Evolutionary conservation across 1,140 invertebrate genomes (phyloP), one percentile per base, ranked within the genome.

Genomic region (Hyposmocoma kahamanoa): DNA sequence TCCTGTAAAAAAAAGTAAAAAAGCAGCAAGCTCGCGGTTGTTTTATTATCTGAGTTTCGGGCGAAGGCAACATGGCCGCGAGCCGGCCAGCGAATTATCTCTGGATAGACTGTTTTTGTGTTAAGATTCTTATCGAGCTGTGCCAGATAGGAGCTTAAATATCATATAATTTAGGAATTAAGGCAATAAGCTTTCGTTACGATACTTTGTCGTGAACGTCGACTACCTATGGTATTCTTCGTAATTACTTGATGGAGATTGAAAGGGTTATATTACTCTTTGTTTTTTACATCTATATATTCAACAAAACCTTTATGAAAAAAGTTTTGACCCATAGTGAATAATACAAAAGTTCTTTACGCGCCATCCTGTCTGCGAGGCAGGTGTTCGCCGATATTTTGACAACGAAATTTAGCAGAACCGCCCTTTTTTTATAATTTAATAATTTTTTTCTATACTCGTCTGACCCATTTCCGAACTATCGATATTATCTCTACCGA

Each of bases 1-100:
- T 85, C 82, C 82, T 85, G 79, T 82, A 81, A 81, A 82, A 85
- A 79, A 84, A 82, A 72, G 61, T 61, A 61, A 71, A 83, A 82
- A 81, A 74, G 69, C 59, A 51, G 48, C 69, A 63, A 75, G 59
- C 63, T 69, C 70, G 67, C 65, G 65, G 66, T 81, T 76, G 76
- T 83, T 85, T 84, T 84, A 76, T 81, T 83, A 79, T 81, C 61
- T 81, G 55, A 64, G 72, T 61, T 61, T 60, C 68, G 67, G 60
- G 53, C 62, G 62, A 64, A 75, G 65, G 60, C 77, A 84, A 80
- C 65, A 84, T 84, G 81, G 81, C 81, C 62, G 76, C 75, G 53
- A 67, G 49, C 56, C 21, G 50, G 49, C 62, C 48, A 72, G 76
- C 76, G 70, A 84, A 82, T 79, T 72, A 69, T 70, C 50, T 68